phyloP scores from a whole-genome alignment of 2,888 invertebrate genomes.

The Erebia palarica region DNA sequence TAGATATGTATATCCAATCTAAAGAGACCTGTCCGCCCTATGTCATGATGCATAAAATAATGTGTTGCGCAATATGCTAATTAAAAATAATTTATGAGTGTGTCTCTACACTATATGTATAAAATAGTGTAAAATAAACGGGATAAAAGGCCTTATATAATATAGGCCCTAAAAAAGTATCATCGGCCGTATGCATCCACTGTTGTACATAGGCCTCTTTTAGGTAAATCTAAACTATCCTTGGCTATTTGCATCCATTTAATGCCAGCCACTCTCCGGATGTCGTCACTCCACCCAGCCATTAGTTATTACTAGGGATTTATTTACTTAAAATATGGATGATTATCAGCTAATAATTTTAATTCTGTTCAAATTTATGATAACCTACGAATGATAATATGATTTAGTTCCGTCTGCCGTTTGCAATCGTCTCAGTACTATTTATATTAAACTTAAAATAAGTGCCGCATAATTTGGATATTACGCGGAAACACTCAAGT shows the following conservation, averaged over 20 bases:
- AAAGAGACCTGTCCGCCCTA: slow-evolving; percentile 26
- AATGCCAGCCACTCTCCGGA: no score
- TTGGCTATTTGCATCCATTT: no score
- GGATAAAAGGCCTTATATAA: no score
- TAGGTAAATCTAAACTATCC: no score
- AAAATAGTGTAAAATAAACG: no score
- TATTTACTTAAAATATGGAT: not conserved
- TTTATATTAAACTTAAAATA: not conserved
- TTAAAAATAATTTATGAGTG: not conserved
- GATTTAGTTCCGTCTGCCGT: not conserved
- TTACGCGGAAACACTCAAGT: slow-evolving; percentile 27
- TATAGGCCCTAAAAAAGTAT: no score
- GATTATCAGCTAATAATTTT: no score
- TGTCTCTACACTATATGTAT: not conserved
- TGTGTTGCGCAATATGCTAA: not conserved
- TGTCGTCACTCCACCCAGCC: no score
- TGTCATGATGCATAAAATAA: slow-evolving; percentile 17
- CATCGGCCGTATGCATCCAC: no score
- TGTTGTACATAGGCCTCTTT: no score
- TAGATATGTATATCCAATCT: slow-evolving; percentile 24
- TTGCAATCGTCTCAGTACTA: not conserved
- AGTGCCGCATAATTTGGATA: slow-evolving; percentile 13
- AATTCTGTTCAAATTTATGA: no score
- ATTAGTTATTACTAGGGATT: no score
- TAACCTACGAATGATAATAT: not conserved